Evolutionary conservation across 2,113 vertebrate species (phyloP).

Genomic region (Takifugu bimaculatus): DNA sequence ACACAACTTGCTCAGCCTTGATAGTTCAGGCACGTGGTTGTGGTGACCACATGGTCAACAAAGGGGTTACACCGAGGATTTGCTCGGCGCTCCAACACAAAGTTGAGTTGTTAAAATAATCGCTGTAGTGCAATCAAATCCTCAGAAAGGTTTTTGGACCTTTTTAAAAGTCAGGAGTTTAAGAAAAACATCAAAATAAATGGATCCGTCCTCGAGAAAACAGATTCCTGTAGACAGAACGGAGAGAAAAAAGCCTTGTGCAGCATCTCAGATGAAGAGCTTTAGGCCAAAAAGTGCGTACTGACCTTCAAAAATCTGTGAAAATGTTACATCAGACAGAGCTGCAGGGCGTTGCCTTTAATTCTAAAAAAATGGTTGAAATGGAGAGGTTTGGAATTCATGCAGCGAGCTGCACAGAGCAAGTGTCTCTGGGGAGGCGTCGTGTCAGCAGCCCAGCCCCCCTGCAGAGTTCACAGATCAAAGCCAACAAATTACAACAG

Average conservation of each 20-base stretch:
- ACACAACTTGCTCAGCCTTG: too few relatives aligned
- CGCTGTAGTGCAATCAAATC: too few relatives aligned
- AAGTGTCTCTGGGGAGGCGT: slow-evolving; percentile 35
- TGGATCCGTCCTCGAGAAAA: too few relatives aligned
- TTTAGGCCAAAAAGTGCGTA: not conserved
- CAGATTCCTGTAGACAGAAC: too few relatives aligned
- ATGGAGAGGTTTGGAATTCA: slow-evolving; percentile 7
- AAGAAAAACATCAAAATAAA: too few relatives aligned
- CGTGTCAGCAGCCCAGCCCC: slow-evolving; percentile 23
- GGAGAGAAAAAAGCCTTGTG: not conserved
- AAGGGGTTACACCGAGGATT: too few relatives aligned
- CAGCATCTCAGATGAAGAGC: slow-evolving; percentile 2
- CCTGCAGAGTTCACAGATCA: slow-evolving; percentile 50
- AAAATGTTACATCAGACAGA: slow-evolving; percentile 38
- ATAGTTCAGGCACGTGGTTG: too few relatives aligned
- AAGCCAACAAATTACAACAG: slow-evolving; percentile 51
- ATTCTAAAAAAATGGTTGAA: slow-evolving; percentile 19
- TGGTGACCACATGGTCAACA: too few relatives aligned
- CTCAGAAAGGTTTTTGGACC: too few relatives aligned
- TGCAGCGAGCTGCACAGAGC: slow-evolving; percentile 18
- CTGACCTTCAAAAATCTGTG: slow-evolving; percentile 37
- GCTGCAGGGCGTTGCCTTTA: slow-evolving; percentile 19
- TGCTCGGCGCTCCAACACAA: too few relatives aligned
- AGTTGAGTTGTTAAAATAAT: too few relatives aligned
- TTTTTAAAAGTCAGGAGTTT: too few relatives aligned